Percentiles rank a stretch among this genome's conserved stretches.
These are phyloP conservation scores for Euura lappo DNA, from an alignment of 1,140 invertebrate genomes.

Conservation along the genomic window DNA sequence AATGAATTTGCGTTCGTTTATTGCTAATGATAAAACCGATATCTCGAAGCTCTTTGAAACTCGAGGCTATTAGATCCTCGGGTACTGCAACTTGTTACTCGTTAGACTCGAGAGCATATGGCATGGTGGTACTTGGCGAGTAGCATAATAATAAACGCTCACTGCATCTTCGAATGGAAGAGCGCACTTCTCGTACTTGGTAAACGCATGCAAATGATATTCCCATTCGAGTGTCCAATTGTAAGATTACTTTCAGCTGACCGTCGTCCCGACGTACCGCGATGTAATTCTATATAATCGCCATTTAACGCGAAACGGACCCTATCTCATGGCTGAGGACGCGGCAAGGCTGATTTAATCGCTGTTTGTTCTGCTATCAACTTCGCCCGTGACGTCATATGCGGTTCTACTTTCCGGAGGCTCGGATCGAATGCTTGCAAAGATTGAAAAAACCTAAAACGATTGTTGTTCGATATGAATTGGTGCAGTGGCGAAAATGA, in stretches of 20 bases:
- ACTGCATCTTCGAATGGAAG: not conserved
- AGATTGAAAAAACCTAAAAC: too few species aligned
- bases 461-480: too few species aligned
- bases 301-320: not conserved
- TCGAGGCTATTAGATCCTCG: too few species aligned
- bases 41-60: too few species aligned
- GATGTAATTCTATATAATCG: slow-evolving; percentile 1
- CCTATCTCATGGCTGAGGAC: not conserved
- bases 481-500: too few species aligned
- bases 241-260: slow-evolving; percentile 3
- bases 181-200: not conserved
- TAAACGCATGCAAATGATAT: slow-evolving; percentile 1
- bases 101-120: too few species aligned
- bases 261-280: not conserved
- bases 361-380: not conserved
- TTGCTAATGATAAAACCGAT: too few species aligned
- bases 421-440: too few species aligned
- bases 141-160: not conserved
- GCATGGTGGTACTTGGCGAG: too few species aligned
- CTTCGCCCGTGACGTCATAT: not conserved
- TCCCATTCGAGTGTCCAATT: not conserved
- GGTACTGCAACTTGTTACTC: too few species aligned
- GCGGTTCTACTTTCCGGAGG: too few species aligned
- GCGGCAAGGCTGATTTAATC: not conserved
- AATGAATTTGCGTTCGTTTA: too few species aligned